A percentile compares a stretch with the other conserved stretches of the same genome.
These are phyloP conservation scores for Glareola pratincola DNA, from an alignment of 2,113 vertebrate species.

Conservation along the genomic window DNA sequence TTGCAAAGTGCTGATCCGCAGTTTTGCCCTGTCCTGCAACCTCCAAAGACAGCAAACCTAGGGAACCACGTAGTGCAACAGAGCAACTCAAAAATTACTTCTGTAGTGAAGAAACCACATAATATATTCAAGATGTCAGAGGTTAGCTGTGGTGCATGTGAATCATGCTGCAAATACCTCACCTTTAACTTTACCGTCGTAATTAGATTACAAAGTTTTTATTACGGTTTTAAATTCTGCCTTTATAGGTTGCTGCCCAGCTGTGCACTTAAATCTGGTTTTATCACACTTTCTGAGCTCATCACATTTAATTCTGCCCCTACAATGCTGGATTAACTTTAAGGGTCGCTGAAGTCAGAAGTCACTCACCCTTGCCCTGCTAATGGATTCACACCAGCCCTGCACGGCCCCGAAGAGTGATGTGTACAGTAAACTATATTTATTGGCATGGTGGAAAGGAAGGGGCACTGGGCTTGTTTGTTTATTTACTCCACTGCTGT, in stretches of 20 bases:
- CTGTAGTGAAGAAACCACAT: slow-evolving; percentile 57
- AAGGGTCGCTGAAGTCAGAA: slow-evolving; percentile 74
- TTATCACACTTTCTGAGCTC: slow-evolving; percentile 72
- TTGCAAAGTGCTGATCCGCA: neutral
- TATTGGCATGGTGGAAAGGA: slow-evolving; percentile 40
- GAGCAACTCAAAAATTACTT: slow-evolving; percentile 42
- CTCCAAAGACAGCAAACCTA: neutral
- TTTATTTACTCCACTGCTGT: slow-evolving; percentile 68
- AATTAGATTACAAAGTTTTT: slow-evolving; percentile 76
- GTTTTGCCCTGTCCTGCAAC: neutral
- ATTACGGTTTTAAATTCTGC: slow-evolving; percentile 72
- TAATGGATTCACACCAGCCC: slow-evolving; percentile 76
- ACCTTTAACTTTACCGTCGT: slow-evolving; percentile 68
- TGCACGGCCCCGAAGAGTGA: slow-evolving; percentile 46
- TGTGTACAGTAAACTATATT: slow-evolving; percentile 74
- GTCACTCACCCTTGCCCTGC: slow-evolving; percentile 74
- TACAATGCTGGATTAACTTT: slow-evolving; percentile 76
- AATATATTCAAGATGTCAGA: slow-evolving; percentile 72
- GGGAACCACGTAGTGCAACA: neutral
- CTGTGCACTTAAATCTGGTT: slow-evolving; percentile 60
- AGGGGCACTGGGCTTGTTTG: neutral
- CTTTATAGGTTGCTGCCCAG: slow-evolving; percentile 67
- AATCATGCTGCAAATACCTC: slow-evolving; percentile 67
- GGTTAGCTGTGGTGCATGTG: slow-evolving; percentile 53
- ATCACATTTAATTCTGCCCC: slow-evolving; percentile 70